A percentile compares a stretch with the other conserved stretches of the same genome.
Conservation (phyloP, 2,797 vertebrate species). For the Peromyscus nudipes region DNA sequence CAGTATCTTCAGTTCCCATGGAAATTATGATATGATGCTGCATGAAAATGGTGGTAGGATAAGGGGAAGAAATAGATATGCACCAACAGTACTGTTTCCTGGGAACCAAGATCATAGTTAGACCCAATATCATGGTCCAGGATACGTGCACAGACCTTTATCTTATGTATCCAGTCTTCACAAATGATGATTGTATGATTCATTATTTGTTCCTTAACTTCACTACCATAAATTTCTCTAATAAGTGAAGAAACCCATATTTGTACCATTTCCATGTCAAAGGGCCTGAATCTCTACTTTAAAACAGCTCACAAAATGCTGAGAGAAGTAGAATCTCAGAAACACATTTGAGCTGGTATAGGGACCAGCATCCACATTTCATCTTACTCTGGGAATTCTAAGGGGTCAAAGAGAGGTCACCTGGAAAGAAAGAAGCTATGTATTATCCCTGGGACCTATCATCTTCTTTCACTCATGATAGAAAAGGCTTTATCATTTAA, state of each 20-base stretch:
- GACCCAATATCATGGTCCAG: background rate
- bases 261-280: background rate
- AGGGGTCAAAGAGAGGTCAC: background rate
- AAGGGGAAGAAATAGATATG: background rate
- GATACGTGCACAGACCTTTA: background rate
- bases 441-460: background rate
- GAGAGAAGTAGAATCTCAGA: background rate
- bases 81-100: background rate
- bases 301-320: background rate
- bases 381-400: background rate
- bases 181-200: background rate
- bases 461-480: background rate
- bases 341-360: background rate
- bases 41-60: background rate
- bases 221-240: background rate
- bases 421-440: background rate
- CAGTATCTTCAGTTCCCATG: background rate
- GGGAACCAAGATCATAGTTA: slow-evolving; percentile 25
- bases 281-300: background rate
- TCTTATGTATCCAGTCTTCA: background rate
- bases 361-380: background rate
- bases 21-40: background rate
- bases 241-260: background rate
- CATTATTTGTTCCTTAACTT: slow-evolving; percentile 19
- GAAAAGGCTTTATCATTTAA: background rate